Base-by-base conservation (phyloP, 2,113 vertebrate genomes). In the Lasiurus cinereus region DNA sequence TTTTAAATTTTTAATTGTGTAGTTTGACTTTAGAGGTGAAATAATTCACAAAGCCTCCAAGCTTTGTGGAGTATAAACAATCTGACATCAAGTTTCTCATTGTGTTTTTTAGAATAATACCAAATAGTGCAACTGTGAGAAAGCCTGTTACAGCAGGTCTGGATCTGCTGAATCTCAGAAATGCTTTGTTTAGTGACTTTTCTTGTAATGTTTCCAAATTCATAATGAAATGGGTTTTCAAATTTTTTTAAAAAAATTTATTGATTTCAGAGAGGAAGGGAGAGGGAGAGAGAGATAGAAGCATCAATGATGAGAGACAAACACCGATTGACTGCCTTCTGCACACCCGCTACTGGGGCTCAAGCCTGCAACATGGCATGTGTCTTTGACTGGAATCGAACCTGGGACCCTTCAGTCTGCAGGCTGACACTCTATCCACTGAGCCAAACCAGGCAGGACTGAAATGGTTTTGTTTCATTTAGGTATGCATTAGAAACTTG, bases 1-100 rank as follows among this genome's bases (percentile, higher is more conserved):
- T 90, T 91, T 78, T 73, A n/a, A 93, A 50, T 54, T 64, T 64
- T 1, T 67, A 83, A 87, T 86, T 88, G 19, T 80, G 14, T 46
- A 80, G 31, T 67, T 4, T 89, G 11, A 8, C 59, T 1, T 54
- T 82, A 52, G 22, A 22, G 31, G 1, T 77, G 14, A 95, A 66
- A 72, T 36, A 80, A 88, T 56, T 73, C 16, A 88, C 9, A 88
- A 77, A 48, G 1, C 13, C 36, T 70, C 15, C 14, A 1, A 93
- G 36, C 5, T 70, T 78, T 79, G 76, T 52, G n/a, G 6, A 87
- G 2, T 59, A 27, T 13, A 67, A 74, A 70, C 15, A 56, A 64
- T 1, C 27, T 21, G 36, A 2, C 31, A 56, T 50, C 54, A 69
- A 56, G 39, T 54, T 85, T 80, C 11, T 78, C 36, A 46, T 29